Evolutionary conservation across 2,797 vertebrate genomes (phyloP).

Genomic region (Phyllotis vaccarum): DNA sequence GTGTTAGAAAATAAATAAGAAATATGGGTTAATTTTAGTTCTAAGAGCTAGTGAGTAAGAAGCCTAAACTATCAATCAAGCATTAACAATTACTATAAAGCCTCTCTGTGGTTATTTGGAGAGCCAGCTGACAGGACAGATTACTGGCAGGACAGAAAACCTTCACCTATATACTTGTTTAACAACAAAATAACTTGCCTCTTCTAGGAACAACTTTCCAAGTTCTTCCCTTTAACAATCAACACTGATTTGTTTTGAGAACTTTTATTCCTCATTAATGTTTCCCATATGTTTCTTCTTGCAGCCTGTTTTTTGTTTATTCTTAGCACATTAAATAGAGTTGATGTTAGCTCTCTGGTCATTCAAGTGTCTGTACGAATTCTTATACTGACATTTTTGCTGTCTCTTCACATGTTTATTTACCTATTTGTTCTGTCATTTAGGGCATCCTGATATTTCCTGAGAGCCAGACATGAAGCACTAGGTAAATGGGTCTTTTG

Average conservation of each 20-base stretch:
- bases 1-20: neutral
- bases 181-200: neutral
- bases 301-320: neutral
- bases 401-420: neutral
- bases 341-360: neutral
- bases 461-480: neutral
- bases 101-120: neutral
- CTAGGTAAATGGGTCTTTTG: neutral
- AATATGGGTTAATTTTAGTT: neutral
- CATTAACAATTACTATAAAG: neutral
- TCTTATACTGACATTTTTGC: neutral
- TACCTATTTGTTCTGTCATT: neutral
- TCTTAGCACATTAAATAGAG: neutral
- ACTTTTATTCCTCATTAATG: neutral
- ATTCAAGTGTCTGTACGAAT: accelerated
- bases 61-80: neutral
- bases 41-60: neutral
- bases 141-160: neutral
- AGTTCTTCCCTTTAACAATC: neutral
- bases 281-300: neutral
- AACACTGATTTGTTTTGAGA: neutral
- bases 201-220: neutral
- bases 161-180: neutral
- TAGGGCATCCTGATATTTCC: neutral
- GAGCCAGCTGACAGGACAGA: neutral